Percentiles rank a stretch among this genome's conserved stretches.
phyloP scores from a whole-genome alignment of 2,888 invertebrate genomes.

The Chaitophorus viminalis region DNA sequence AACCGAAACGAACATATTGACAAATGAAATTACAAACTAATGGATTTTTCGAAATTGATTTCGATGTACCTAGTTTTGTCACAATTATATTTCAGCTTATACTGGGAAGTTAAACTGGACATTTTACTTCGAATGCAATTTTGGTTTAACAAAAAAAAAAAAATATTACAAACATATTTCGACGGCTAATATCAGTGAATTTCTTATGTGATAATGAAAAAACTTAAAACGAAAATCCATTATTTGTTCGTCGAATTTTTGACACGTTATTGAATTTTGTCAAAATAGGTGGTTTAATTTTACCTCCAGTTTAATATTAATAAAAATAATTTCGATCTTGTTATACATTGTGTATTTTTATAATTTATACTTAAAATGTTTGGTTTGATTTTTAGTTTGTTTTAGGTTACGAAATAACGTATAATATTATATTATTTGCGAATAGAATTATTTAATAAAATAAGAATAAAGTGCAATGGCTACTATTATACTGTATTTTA shows the following conservation, averaged over 20 bases:
- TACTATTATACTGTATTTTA: no score
- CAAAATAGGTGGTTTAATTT: not conserved
- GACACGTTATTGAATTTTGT: not conserved
- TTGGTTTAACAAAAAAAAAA: not conserved
- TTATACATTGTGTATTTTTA: no score
- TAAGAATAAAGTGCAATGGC: no score
- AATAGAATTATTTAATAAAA: no score
- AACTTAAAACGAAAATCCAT: not conserved
- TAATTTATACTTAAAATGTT: no score
- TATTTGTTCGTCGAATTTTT: not conserved
- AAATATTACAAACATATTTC: not conserved
- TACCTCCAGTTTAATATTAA: no score
- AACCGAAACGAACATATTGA: constrained; percentile 56
- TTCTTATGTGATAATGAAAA: not conserved
- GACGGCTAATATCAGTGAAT: not conserved
- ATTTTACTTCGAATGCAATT: constrained; percentile 2
- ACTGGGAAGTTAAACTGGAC: not conserved
- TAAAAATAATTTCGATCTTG: no score
- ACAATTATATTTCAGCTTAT: constrained; percentile 31
- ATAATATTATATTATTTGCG: no score
- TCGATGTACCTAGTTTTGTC: constrained; percentile 35
- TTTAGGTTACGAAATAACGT: no score
- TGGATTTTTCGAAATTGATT: constrained; percentile 59
- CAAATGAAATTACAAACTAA: constrained; percentile 60
- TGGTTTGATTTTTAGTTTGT: no score